Evolutionary conservation across 2,113 vertebrate species (phyloP).

Genomic region (Oxyruncus cristatus): DNA sequence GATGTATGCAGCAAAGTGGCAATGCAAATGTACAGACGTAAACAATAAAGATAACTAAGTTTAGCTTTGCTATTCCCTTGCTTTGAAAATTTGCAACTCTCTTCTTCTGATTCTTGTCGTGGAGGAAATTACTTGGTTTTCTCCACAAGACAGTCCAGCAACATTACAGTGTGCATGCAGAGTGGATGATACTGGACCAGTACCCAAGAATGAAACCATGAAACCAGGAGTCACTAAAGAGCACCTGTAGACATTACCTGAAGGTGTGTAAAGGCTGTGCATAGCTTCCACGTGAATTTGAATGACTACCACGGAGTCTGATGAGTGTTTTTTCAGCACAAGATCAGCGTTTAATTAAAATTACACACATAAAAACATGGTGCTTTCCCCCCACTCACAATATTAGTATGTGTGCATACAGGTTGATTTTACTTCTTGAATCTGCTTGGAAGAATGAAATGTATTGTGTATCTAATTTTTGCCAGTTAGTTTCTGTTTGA

Average conservation of each 20-base stretch:
- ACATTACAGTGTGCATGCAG: background rate
- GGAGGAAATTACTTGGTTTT: background rate
- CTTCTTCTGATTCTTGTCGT: background rate
- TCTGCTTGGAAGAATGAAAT: background rate
- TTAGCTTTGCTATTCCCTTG: background rate
- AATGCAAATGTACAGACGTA: background rate
- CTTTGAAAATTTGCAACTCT: background rate
- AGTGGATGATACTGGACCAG: background rate
- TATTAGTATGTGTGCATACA: background rate
- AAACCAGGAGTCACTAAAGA: background rate
- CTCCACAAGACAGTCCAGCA: background rate
- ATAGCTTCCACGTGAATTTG: background rate
- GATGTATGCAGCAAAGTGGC: background rate
- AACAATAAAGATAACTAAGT: background rate
- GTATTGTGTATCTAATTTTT: background rate
- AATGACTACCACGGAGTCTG: background rate
- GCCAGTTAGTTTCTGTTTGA: background rate
- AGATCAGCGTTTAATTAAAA: background rate
- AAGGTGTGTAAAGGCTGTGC: background rate
- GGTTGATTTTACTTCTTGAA: background rate
- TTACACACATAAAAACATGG: background rate
- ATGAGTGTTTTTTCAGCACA: background rate
- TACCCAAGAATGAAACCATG: background rate
- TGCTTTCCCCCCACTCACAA: fast-evolving
- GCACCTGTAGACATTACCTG: background rate